These are phyloP conservation scores for Pristionchus fissidentatus DNA, from an alignment of 2,888 invertebrate genomes.

Conservation along the genomic window DNA sequence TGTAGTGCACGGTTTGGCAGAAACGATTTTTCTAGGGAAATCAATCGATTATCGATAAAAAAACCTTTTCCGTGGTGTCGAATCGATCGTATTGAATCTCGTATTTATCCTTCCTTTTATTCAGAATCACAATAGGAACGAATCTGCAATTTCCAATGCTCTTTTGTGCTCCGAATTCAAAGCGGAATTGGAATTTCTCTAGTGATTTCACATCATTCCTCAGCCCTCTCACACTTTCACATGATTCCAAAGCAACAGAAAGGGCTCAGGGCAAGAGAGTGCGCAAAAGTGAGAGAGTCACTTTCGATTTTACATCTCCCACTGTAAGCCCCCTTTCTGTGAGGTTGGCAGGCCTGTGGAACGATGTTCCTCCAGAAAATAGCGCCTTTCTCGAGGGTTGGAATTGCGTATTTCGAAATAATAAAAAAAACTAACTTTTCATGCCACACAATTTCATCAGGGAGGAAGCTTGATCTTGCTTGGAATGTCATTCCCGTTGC, in stretches of 20 bases:
- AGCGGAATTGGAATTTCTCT: background rate
- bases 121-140: constrained; percentile 71
- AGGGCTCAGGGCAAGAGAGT: too few relatives aligned
- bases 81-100: constrained; percentile 68
- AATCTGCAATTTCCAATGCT: constrained; percentile 62
- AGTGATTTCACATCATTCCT: background rate
- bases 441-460: constrained; percentile 74
- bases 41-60: background rate
- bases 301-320: too few relatives aligned
- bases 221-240: background rate
- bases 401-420: background rate
- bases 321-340: too few relatives aligned
- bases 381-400: background rate
- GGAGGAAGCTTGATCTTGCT: constrained; percentile 73
- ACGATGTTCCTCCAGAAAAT: too few relatives aligned
- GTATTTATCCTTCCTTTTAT: constrained; percentile 63
- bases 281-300: too few relatives aligned
- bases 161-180: too few relatives aligned
- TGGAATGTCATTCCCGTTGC: constrained; percentile 75
- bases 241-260: background rate
- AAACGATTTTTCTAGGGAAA: background rate
- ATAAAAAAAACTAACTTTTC: constrained; percentile 57
- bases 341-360: too few relatives aligned
- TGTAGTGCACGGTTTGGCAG: too few relatives aligned
- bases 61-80: constrained; percentile 50